Percentiles rank a stretch among this genome's conserved stretches.
These are phyloP conservation scores for Xenentodon cancila DNA, from an alignment of 2,797 vertebrate genomes.

Conservation along the genomic window DNA sequence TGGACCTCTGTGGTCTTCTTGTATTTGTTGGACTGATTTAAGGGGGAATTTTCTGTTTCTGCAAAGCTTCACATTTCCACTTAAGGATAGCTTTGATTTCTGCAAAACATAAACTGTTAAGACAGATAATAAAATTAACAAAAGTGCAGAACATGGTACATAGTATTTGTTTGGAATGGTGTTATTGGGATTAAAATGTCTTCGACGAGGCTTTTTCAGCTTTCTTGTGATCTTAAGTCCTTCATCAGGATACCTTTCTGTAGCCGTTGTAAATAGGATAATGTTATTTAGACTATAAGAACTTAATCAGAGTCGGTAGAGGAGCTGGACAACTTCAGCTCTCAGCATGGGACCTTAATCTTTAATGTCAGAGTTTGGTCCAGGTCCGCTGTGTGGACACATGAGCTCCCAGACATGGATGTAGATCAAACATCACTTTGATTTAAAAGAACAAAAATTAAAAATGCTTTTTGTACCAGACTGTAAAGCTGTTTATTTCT, in stretches of 20 bases:
- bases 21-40: too few species aligned
- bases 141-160: background rate
- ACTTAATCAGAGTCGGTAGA: constrained; percentile 18
- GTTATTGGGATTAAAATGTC: background rate
- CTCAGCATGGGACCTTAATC: constrained; percentile 17
- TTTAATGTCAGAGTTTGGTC: background rate
- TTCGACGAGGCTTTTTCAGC: background rate
- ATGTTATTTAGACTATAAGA: constrained; percentile 19
- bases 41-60: too few species aligned
- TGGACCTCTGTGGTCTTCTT: too few species aligned
- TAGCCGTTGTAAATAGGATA: constrained; percentile 9
- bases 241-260: background rate
- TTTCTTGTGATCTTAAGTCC: constrained; percentile 1
- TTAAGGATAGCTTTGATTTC: too few species aligned
- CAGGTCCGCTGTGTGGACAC: too few species aligned
- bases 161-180: too few species aligned
- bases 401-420: too few species aligned
- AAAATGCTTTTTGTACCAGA: too few species aligned
- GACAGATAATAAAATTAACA: background rate
- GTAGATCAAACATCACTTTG: background rate
- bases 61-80: too few species aligned
- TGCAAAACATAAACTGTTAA: too few species aligned
- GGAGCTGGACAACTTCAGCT: background rate
- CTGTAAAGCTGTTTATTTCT: too few species aligned
- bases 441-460: too few species aligned